Conservation (phyloP, 2,113 vertebrate genomes). For the Thinocorus orbignyianus region DNA sequence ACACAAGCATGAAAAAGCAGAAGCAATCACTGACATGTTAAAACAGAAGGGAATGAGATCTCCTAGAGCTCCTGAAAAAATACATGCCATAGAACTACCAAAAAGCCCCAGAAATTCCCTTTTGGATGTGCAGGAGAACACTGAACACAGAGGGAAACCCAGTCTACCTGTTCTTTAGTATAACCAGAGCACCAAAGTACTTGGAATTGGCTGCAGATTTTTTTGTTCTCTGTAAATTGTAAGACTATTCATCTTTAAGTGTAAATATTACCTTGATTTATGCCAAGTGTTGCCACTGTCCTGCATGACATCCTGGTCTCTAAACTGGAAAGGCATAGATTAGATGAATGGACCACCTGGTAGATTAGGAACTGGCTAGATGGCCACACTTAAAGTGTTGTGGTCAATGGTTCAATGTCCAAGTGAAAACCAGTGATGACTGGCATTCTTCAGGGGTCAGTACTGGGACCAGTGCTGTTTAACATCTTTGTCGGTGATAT, state of each 20-base stretch:
- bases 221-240: neutral
- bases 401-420: too few relatives aligned
- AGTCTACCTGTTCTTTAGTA: neutral
- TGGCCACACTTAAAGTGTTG: too few relatives aligned
- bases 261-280: neutral
- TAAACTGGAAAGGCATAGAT: too few relatives aligned
- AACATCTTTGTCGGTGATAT: too few relatives aligned
- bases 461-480: too few relatives aligned
- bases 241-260: neutral
- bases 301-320: too few relatives aligned
- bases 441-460: too few relatives aligned
- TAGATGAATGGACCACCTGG: too few relatives aligned
- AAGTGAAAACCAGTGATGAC: too few relatives aligned
- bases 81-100: neutral
- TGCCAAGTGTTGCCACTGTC: too few relatives aligned
- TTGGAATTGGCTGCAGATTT: neutral
- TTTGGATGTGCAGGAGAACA: neutral
- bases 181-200: neutral
- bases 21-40: neutral
- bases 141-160: neutral
- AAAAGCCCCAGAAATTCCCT: neutral
- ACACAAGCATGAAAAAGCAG: neutral
- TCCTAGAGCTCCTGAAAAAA: neutral
- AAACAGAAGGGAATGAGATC: neutral
- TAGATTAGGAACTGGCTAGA: too few relatives aligned